These are phyloP conservation scores for Dermolepida albohirtum DNA, from an alignment of 2,888 invertebrate genomes.

Conservation along the genomic window DNA sequence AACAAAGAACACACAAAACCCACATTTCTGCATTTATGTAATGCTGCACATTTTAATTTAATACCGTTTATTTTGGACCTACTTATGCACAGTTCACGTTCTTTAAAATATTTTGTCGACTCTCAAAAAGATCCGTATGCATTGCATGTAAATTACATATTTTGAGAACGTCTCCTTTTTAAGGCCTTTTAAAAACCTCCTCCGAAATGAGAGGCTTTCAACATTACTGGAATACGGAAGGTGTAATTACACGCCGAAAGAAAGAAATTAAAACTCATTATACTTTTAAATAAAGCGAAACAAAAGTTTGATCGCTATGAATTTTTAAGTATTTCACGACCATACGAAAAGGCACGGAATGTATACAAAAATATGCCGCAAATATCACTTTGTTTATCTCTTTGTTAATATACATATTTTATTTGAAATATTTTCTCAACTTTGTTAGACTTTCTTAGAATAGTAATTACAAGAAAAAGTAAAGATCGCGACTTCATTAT, in stretches of 20 bases:
- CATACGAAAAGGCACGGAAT: background rate
- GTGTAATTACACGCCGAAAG: constrained; percentile 29
- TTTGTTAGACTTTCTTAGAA: too few relatives aligned
- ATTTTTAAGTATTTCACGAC: constrained; percentile 31
- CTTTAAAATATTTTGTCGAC: constrained; percentile 26
- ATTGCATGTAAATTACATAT: constrained; percentile 33
- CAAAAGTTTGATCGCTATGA: constrained; percentile 34
- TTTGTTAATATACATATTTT: too few relatives aligned
- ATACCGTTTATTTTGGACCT: background rate
- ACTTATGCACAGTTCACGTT: constrained; percentile 14
- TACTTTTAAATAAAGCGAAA: constrained; percentile 33
- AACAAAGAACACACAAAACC: background rate
- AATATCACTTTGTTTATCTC: too few relatives aligned
- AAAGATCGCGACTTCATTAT: too few relatives aligned
- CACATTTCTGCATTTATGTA: too few relatives aligned
- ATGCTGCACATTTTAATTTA: too few relatives aligned
- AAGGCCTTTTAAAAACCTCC: constrained; percentile 13
- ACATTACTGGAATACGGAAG: constrained; percentile 18
- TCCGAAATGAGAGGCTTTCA: constrained; percentile 12
- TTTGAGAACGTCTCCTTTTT: constrained; percentile 31
- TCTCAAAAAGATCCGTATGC: constrained; percentile 29
- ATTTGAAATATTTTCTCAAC: too few relatives aligned
- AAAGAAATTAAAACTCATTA: constrained; percentile 37
- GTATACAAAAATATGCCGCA: background rate
- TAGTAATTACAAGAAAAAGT: too few relatives aligned